phyloP scores from a whole-genome alignment of 1,140 invertebrate species.

The Trachelipus rathkii region DNA sequence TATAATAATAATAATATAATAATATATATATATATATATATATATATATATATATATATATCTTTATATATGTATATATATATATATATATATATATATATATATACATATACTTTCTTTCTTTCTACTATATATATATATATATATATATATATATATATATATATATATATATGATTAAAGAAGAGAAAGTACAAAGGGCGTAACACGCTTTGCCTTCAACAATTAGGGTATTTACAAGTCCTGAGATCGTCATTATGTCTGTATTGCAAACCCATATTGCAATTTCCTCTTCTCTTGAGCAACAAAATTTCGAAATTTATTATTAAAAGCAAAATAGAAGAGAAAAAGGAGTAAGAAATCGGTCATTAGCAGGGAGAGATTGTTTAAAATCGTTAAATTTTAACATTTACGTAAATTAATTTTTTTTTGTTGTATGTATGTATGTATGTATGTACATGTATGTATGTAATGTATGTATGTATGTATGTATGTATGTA shows the following conservation, averaged over 20 bases:
- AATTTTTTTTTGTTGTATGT: too few relatives aligned
- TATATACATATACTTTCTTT: neutral
- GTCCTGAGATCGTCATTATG: neutral
- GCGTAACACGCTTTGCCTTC: neutral
- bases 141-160: neutral
- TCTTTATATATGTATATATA: neutral
- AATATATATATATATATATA: neutral
- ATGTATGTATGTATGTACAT: too few relatives aligned
- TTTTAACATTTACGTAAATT: too few relatives aligned
- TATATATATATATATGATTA: neutral
- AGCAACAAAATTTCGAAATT: too few relatives aligned
- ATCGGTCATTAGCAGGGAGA: too few relatives aligned
- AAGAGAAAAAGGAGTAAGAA: too few relatives aligned
- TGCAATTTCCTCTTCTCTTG: neutral
- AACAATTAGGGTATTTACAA: slow-evolving; percentile 5
- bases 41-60: neutral
- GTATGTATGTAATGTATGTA: too few relatives aligned
- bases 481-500: too few relatives aligned
- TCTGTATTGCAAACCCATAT: neutral
- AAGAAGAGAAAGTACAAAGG: neutral
- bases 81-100: neutral
- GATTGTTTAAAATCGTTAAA: too few relatives aligned
- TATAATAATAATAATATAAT: neutral
- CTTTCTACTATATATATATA: slow-evolving; percentile 15
- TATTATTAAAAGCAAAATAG: too few relatives aligned